These are phyloP conservation scores for Macrosteles quadrilineatus DNA, from an alignment of 1,140 invertebrate genomes.

Conservation along the genomic window DNA sequence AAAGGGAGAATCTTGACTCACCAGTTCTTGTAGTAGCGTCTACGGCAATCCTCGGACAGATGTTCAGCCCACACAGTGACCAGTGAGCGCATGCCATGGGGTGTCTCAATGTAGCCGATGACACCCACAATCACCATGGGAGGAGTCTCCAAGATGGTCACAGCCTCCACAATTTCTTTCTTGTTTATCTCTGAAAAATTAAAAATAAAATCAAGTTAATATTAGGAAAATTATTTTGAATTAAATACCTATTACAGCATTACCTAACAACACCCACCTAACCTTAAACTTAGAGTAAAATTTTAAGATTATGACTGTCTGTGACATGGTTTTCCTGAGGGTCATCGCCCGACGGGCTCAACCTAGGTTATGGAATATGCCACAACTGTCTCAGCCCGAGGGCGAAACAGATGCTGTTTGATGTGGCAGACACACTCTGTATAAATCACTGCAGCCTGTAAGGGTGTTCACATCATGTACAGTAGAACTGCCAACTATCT, in stretches of 20 bases:
- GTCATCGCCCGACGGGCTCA: no score
- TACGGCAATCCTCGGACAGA: slow-evolving; percentile 95
- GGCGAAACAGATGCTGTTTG: no score
- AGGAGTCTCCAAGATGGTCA: slow-evolving; percentile 96
- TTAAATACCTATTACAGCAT: slow-evolving; percentile 23
- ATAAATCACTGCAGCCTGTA: no score
- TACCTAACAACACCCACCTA: background rate
- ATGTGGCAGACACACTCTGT: no score
- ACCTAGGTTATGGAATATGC: no score
- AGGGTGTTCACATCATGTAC: no score
- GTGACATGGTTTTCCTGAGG: no score
- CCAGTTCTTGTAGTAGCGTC: slow-evolving; percentile 99
- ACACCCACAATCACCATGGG: slow-evolving; percentile 98
- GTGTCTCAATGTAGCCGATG: slow-evolving; percentile 98
- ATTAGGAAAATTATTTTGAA: background rate
- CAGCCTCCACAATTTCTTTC: slow-evolving; percentile 99
- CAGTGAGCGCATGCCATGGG: slow-evolving; percentile 90
- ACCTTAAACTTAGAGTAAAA: no score
- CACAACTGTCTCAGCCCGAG: no score
- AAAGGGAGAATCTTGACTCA: slow-evolving; percentile 59
- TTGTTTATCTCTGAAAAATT: slow-evolving; percentile 91
- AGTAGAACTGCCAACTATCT: no score
- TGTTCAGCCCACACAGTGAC: slow-evolving; percentile 99
- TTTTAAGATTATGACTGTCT: no score
- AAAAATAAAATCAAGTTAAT: no score